phyloP scores from a whole-genome alignment of 1,140 invertebrate genomes.

The Wiebesia pumilae region DNA sequence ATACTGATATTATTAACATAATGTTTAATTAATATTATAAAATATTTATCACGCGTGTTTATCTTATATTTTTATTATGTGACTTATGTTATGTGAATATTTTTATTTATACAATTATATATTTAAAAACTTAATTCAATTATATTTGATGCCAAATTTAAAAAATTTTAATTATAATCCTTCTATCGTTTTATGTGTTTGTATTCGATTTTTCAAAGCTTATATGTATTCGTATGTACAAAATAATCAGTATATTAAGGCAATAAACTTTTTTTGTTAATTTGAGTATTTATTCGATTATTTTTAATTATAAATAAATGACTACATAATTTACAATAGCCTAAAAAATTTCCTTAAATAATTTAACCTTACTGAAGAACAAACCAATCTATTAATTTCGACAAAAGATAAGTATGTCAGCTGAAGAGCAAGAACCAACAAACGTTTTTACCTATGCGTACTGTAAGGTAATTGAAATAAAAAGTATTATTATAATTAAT shows the following conservation, averaged over 20 bases:
- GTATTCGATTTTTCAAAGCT: slow-evolving; percentile 10
- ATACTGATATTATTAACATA: slow-evolving; percentile 46
- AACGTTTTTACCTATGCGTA: slow-evolving; percentile 84
- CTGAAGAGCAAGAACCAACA: slow-evolving; percentile 74
- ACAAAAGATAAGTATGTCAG: slow-evolving; percentile 57
- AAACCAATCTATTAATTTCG: background rate
- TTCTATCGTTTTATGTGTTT: slow-evolving; percentile 26
- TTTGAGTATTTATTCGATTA: background rate
- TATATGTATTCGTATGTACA: slow-evolving; percentile 37
- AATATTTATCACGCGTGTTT: slow-evolving; percentile 11
- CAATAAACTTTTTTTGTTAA: slow-evolving; percentile 45
- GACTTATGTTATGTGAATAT: slow-evolving; percentile 22
- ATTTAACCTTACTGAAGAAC: background rate
- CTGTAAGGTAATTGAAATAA: slow-evolving; percentile 73
- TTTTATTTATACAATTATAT: slow-evolving; percentile 32
- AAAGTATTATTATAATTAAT: background rate
- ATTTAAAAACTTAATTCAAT: slow-evolving; percentile 28
- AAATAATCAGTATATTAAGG: slow-evolving; percentile 42
- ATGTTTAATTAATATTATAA: slow-evolving; percentile 8
- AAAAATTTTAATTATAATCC: slow-evolving; percentile 30
- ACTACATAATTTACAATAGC: slow-evolving; percentile 5
- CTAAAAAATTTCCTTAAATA: slow-evolving; percentile 3
- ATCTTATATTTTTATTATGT: slow-evolving; percentile 9
- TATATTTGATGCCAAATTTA: slow-evolving; percentile 22
- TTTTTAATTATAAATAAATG: slow-evolving; percentile 30